A percentile compares a stretch with the other conserved stretches of the same genome.
Evolutionary conservation across 2,113 vertebrate genomes (phyloP).

Genomic region (Oreocharis arfaki): DNA sequence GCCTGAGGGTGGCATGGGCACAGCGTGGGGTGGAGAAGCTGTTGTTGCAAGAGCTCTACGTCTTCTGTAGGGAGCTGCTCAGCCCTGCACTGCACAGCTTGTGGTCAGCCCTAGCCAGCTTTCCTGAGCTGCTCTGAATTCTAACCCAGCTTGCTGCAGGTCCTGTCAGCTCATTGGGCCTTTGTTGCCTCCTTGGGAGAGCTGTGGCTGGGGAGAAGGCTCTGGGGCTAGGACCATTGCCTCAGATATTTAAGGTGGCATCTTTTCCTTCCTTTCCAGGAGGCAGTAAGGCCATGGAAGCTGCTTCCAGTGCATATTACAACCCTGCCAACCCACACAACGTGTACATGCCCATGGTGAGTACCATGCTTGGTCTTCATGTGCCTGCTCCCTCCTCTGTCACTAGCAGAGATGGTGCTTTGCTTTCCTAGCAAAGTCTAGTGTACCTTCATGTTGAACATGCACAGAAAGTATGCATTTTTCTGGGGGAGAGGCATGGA

Average conservation of each 20-base stretch:
- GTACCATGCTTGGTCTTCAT: background rate
- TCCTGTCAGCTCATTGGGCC: background rate
- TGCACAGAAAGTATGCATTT: background rate
- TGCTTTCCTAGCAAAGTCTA: background rate
- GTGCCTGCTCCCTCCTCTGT: background rate
- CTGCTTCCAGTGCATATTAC: conserved; percentile 85
- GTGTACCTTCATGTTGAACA: background rate
- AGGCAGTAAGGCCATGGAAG: conserved; percentile 81
- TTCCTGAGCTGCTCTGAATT: background rate
- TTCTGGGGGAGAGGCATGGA: background rate
- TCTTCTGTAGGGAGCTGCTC: background rate
- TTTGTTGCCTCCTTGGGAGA: background rate
- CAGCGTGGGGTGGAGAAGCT: background rate
- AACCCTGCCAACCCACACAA: conserved; percentile 88
- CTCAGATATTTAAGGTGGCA: background rate
- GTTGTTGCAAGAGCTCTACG: background rate
- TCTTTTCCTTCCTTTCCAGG: conserved; percentile 50
- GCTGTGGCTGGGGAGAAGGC: background rate
- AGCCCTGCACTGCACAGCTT: background rate
- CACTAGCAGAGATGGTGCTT: background rate
- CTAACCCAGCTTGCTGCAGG: background rate
- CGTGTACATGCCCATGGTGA: conserved; percentile 91
- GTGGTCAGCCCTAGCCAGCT: background rate
- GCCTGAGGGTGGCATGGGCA: background rate
- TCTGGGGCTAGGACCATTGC: background rate